Base-by-base conservation (phyloP, 1,140 invertebrate species). In the Zelostemma sp. region DNA sequence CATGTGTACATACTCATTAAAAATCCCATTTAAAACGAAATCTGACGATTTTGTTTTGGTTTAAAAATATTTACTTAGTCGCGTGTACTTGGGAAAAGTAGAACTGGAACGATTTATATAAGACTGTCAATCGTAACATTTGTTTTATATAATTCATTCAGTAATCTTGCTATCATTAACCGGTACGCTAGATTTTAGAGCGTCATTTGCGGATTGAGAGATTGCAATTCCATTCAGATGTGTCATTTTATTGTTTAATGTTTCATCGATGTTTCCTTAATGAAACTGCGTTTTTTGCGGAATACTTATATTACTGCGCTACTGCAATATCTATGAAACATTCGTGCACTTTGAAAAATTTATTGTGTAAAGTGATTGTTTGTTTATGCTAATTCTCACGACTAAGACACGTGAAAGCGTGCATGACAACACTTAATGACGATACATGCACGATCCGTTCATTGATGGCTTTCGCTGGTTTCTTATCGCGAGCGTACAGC, bases 391-490 rank as follows among this genome's bases (percentile, higher is more conserved):
- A 41, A 9, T 3, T 49, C 31, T 2, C 28, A 51, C 48, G 48
- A 11, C 17, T 0, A 9, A 14, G 25, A 4, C 47, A 49, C 47
- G 47, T 49, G 47, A 16, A 48, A 21, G 19, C 21, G 41, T 17
- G 8, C 14, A 12, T 38, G 9, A 11, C 12, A 41, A 15, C 11
- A 15, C 40, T 6, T 15, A 41, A 15, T 14, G 28, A 49, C 28
- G n/a, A n/a, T n/a, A n/a, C n/a, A n/a, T n/a, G n/a, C n/a, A 35
- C 14, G 15, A 12, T 9, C 56, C 56, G 40, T 70, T 65, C 61
- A 70, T 70, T 70, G 61, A 69, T 64, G 56, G 55, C 55, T 64
- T 45, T 47, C 16, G 19, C 15, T 33, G 51, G 1, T 40, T 69
- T 68, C 62, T 68, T 54, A 28, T 1, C 12, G 21, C 12, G 55